Conservation (phyloP, 2,797 vertebrate genomes). For the Momotus momota region DNA sequence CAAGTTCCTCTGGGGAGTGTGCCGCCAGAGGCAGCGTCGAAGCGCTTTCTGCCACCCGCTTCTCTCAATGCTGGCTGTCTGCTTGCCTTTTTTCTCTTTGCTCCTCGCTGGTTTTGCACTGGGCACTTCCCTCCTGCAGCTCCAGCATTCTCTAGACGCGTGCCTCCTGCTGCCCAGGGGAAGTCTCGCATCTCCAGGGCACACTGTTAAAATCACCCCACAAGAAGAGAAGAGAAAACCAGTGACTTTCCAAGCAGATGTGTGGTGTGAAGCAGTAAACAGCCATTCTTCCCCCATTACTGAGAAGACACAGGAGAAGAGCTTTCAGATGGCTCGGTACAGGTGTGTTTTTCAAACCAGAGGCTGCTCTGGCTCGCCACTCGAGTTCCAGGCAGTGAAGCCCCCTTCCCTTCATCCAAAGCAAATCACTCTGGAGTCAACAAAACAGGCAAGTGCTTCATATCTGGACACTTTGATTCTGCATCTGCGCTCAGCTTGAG, state of each 20-base stretch:
- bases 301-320: neutral
- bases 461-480: neutral
- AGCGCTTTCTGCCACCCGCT: constrained; percentile 69
- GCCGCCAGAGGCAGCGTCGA: constrained; percentile 67
- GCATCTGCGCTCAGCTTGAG: neutral
- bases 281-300: neutral
- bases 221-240: constrained; percentile 29
- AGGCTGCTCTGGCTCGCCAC: neutral
- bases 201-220: constrained; percentile 80
- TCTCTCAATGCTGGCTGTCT: constrained; percentile 84
- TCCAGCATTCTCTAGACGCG: constrained; percentile 94
- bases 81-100: constrained; percentile 92
- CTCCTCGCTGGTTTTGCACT: constrained; percentile 93
- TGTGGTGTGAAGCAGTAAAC: neutral
- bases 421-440: neutral
- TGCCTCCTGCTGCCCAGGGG: constrained; percentile 92
- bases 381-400: neutral
- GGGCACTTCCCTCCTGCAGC: constrained; percentile 93
- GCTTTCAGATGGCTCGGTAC: neutral
- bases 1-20: constrained; percentile 85
- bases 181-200: constrained; percentile 98
- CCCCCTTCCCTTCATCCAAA: neutral
- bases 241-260: neutral
- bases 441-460: neutral
- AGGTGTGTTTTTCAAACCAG: neutral